Percentiles rank a stretch among this genome's conserved stretches.
These are phyloP conservation scores for Polypterus bichir DNA, from an alignment of 2,113 vertebrate species.

Conservation along the genomic window DNA sequence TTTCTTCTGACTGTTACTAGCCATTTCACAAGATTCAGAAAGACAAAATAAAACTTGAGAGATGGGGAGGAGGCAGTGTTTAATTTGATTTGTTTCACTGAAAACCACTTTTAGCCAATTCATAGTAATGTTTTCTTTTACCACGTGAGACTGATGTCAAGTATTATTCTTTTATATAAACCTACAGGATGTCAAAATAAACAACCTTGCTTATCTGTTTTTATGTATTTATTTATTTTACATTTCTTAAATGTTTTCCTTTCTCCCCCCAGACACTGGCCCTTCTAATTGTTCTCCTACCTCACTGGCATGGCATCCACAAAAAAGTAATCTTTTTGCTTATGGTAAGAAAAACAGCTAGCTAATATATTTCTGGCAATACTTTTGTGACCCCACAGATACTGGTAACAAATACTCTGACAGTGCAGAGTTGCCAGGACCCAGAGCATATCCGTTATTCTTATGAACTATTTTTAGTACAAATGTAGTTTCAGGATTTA, in stretches of 20 bases:
- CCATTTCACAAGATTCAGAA: too few relatives aligned
- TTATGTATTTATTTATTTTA: not conserved
- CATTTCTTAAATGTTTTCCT: not conserved
- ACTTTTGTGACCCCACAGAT: not conserved
- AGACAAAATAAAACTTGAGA: too few relatives aligned
- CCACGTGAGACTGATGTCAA: too few relatives aligned
- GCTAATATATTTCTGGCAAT: not conserved
- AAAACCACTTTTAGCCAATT: too few relatives aligned
- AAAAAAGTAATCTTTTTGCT: slow-evolving; percentile 66
- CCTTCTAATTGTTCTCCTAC: slow-evolving; percentile 60
- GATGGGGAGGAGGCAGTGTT: too few relatives aligned
- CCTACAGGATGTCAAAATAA: too few relatives aligned
- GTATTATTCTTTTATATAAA: too few relatives aligned
- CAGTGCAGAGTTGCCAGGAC: not conserved
- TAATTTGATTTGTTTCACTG: too few relatives aligned
- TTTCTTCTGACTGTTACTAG: too few relatives aligned
- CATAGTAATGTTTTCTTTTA: too few relatives aligned
- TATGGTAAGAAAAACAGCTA: slow-evolving; percentile 57
- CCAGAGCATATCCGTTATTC: not conserved
- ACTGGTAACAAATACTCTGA: not conserved
- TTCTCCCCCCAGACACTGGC: slow-evolving; percentile 44
- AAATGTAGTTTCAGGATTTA: not conserved
- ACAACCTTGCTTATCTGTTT: too few relatives aligned
- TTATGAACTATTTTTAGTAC: not conserved
- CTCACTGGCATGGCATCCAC: slow-evolving; percentile 74